Conservation (phyloP, 2,113 vertebrate species). For the Spilogale gracilis region DNA sequence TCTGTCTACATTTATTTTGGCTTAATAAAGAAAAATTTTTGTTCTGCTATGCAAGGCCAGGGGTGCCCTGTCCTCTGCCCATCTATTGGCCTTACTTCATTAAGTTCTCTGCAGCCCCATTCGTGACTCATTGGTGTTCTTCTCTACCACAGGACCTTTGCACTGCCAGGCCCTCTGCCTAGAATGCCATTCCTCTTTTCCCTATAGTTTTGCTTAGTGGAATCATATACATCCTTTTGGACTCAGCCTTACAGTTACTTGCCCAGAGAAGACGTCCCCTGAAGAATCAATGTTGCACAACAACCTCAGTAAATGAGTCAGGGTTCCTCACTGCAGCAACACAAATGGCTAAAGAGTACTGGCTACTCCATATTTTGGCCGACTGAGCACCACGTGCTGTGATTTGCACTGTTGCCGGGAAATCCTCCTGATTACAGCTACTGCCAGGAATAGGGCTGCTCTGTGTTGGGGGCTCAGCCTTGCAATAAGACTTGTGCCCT, state of each 20-base stretch:
- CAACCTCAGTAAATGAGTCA: neutral
- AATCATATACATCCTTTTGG: neutral
- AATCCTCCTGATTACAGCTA: neutral
- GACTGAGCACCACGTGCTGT: too few relatives aligned
- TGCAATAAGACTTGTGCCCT: rapidly evolving
- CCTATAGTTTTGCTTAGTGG: neutral
- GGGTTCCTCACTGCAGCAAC: neutral
- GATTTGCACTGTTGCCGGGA: neutral
- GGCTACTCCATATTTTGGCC: too few relatives aligned
- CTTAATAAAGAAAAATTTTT: neutral
- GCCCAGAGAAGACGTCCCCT: neutral
- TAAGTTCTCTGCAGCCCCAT: neutral
- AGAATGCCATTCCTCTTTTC: neutral
- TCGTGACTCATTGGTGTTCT: neutral
- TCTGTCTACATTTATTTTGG: constrained; percentile 28
- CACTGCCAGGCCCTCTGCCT: neutral
- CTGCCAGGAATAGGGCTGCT: neutral
- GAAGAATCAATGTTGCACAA: neutral
- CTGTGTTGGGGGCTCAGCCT: neutral
- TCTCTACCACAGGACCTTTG: constrained; percentile 1
- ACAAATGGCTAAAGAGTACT: neutral
- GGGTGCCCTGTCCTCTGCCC: rapidly evolving
- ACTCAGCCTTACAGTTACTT: neutral
- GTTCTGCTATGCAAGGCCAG: neutral
- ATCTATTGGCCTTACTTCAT: neutral